Conservation (phyloP, 2,888 invertebrate genomes). For the Himalopsyche kuldschensis region DNA sequence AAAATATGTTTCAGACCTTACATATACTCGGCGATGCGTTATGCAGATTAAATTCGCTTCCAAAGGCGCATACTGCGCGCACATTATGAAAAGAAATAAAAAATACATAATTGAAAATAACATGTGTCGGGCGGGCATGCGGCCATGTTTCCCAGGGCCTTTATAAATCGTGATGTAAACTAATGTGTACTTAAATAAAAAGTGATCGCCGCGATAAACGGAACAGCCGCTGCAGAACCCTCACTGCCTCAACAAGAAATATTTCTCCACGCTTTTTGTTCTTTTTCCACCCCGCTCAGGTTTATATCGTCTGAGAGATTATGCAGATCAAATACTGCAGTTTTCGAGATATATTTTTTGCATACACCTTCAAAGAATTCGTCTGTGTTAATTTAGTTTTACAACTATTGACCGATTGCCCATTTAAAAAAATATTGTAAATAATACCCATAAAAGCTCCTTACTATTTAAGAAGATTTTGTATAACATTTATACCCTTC, state of each 20-base stretch:
- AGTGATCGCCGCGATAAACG: slow-evolving; percentile 24
- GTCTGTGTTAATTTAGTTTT: no score
- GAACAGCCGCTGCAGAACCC: neutral
- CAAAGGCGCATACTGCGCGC: neutral
- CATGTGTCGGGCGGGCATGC: slow-evolving; percentile 2
- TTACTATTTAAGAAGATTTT: no score
- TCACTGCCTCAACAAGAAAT: neutral
- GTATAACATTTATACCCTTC: no score
- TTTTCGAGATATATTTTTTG: neutral
- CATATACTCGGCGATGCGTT: neutral
- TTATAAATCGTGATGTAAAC: slow-evolving; percentile 27
- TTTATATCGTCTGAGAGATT: neutral
- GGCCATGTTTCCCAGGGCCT: neutral
- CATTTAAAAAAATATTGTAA: no score
- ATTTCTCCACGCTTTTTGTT: neutral
- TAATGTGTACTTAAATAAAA: slow-evolving; percentile 30
- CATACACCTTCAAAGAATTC: no score
- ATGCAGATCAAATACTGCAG: neutral
- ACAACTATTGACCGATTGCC: no score
- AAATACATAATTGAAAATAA: slow-evolving; percentile 5
- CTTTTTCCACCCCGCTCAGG: neutral
- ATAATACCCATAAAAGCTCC: no score
- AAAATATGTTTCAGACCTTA: neutral
- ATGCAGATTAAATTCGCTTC: slow-evolving; percentile 5
- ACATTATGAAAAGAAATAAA: neutral